phyloP scores from a whole-genome alignment of 2,888 invertebrate species.

The Tanytarsus gracilentus region DNA sequence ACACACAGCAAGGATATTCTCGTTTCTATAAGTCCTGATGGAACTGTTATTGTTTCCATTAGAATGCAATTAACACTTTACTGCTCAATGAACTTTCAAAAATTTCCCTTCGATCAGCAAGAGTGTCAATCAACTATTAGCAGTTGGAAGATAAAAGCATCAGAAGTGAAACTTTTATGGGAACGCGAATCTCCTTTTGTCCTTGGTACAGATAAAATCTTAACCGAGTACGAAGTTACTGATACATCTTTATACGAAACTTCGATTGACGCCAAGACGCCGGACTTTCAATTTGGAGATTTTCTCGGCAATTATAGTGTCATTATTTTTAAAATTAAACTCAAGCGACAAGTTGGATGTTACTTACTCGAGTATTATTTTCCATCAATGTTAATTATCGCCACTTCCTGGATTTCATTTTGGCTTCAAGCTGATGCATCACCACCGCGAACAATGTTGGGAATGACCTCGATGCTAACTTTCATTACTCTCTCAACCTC shows the following conservation, averaged over 20 bases:
- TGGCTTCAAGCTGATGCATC: conserved; percentile 82
- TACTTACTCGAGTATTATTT: conserved; percentile 83
- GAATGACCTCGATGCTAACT: conserved; percentile 70
- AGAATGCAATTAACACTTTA: conserved; percentile 72
- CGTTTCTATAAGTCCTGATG: conserved; percentile 67
- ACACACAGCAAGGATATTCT: conserved; percentile 67
- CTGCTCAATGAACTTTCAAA: conserved; percentile 77
- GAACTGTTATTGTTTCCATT: conserved; percentile 68
- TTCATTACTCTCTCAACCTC: conserved; percentile 81
- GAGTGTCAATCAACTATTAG: conserved; percentile 69
- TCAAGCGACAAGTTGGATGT: conserved; percentile 73
- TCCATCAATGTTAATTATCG: conserved; percentile 77
- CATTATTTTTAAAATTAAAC: conserved; percentile 65
- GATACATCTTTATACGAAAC: conserved; percentile 63
- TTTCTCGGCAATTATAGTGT: conserved; percentile 74
- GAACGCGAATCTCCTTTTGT: conserved; percentile 65
- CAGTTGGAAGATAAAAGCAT: conserved; percentile 76
- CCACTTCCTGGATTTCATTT: conserved; percentile 82
- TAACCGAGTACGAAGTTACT: conserved; percentile 69
- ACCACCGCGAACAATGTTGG: conserved; percentile 70
- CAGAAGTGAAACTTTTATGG: conserved; percentile 66
- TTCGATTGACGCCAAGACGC: conserved; percentile 56
- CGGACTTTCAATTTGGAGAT: conserved; percentile 61
- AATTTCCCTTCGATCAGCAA: conserved; percentile 82
- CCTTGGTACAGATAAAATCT: conserved; percentile 63